Evolutionary conservation across 2,888 invertebrate genomes (phyloP), one percentile per base, ranked within the genome.

Genomic region (Sarcophaga subvicina): DNA sequence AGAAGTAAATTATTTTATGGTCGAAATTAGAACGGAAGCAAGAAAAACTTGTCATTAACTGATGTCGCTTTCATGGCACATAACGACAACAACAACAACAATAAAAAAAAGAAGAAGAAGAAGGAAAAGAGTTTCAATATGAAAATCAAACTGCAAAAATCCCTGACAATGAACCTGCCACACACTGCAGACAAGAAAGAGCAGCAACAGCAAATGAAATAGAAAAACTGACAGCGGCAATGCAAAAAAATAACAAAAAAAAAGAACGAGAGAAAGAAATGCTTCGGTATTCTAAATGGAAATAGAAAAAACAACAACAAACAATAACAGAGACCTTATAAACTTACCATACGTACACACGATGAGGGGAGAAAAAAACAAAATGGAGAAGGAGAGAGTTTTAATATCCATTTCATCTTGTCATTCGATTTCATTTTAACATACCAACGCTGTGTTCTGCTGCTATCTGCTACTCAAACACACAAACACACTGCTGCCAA

Each of bases 391-490:
- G 37, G 62, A 79, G 71, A 81, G 71, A 82, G 84, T 87, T 87
- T 84, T 87, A 87, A 87, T 87, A 87, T 87, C 87, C 81, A 87
- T 87, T 87, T 87, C 87, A 87, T 81, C 84, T 84, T 87, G 87
- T 87, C 87, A 87, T 84, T 84, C 82, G 87, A 87, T 87, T 87
- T 87, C 87, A 87, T 84, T 87, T 87, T 84, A 80, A 84, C 84
- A 87, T 84, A 87, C 87, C 87, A 84, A 87, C 71, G 81, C 87
- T 87, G 75, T 83, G 17, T 17, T 37, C 37, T 37, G 8, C 22
- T 22, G 22, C 22, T 22, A 22, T 3, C 37, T 37, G 37, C 37
- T 37, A 37, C 37, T 37, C 37, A 37, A 37, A 37, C 37, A 37
- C 54, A 14, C 5, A 37, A 6, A 37, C 49, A 49, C 54, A 14